These are phyloP conservation scores for Smutsia temminckii DNA, from an alignment of 2,797 vertebrate species.

Conservation along the genomic window DNA sequence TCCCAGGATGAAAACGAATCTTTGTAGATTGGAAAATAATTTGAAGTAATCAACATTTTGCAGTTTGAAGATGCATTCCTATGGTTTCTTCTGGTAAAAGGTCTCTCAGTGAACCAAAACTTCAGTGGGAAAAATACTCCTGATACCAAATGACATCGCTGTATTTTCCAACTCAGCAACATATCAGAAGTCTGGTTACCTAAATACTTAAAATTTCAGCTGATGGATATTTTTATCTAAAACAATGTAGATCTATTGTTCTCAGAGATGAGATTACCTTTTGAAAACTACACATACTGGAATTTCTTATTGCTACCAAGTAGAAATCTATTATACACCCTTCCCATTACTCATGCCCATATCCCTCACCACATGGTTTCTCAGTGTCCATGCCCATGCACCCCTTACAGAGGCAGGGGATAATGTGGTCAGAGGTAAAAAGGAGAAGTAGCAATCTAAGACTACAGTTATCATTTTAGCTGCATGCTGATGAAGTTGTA, in stretches of 20 bases:
- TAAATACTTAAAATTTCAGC: background rate
- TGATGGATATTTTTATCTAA: background rate
- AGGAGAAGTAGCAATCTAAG: background rate
- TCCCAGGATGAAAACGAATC: background rate
- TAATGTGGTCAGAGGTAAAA: background rate
- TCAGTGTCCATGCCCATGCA: background rate
- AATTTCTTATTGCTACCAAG: background rate
- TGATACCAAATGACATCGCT: background rate
- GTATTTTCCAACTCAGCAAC: background rate
- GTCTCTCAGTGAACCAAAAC: background rate
- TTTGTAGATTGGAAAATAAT: background rate
- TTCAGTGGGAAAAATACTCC: background rate
- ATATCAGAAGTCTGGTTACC: background rate
- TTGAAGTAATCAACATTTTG: background rate
- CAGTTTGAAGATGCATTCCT: background rate
- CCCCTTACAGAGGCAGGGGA: background rate
- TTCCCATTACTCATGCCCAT: background rate
- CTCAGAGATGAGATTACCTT: background rate
- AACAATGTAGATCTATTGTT: background rate
- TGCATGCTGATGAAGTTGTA: conserved; percentile 1
- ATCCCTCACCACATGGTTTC: background rate
- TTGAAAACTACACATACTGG: background rate
- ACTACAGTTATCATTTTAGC: background rate
- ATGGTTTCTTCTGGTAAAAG: background rate
- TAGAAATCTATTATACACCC: background rate